Percentiles rank a stretch among this genome's conserved stretches.
These are phyloP conservation scores for Megaptera novaeangliae DNA, from an alignment of 2,113 vertebrate genomes.

Conservation along the genomic window DNA sequence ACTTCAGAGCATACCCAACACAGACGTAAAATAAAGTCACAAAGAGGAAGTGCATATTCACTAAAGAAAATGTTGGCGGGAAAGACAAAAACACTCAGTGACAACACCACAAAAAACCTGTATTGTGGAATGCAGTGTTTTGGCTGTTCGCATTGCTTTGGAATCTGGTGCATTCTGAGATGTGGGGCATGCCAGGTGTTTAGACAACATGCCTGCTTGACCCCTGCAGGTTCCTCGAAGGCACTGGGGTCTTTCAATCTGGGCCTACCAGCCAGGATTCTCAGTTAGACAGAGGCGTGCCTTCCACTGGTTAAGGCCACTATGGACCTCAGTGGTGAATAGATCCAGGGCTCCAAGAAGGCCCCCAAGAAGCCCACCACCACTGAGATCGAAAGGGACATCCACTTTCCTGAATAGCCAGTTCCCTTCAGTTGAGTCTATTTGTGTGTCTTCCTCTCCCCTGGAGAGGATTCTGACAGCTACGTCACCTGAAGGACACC, in stretches of 20 bases:
- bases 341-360: not conserved
- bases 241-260: not conserved
- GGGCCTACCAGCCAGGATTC: not conserved
- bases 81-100: not conserved
- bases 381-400: not conserved
- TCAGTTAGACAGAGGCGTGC: not conserved
- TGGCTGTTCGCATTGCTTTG: not conserved
- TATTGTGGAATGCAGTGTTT: not conserved
- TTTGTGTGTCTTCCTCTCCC: not conserved
- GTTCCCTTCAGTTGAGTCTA: not conserved
- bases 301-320: not conserved
- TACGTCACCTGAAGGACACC: not conserved
- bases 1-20: not conserved
- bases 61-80: not conserved
- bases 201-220: not conserved
- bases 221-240: not conserved
- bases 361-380: not conserved
- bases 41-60: not conserved
- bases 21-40: not conserved
- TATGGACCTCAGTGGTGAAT: not conserved
- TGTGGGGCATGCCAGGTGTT: not conserved
- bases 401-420: not conserved
- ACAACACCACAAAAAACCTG: not conserved
- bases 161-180: conserved; percentile 18
- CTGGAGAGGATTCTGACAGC: not conserved